Evolutionary conservation across 2,113 vertebrate species (phyloP).

Genomic region (Dasyurus viverrinus): DNA sequence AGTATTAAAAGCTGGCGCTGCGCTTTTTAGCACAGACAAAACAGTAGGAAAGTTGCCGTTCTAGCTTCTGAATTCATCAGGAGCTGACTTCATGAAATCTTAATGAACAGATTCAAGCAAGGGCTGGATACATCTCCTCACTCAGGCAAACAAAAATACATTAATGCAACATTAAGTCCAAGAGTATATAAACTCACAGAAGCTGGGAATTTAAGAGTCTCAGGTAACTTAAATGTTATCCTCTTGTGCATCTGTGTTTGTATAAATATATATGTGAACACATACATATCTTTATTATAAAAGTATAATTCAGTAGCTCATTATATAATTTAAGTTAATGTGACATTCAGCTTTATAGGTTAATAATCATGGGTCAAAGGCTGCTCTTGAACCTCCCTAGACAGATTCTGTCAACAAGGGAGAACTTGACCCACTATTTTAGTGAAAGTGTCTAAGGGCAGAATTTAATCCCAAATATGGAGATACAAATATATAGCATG

Average conservation of each 20-base stretch:
- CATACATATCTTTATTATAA: neutral
- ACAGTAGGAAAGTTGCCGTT: slow-evolving; percentile 72
- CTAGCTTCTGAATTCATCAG: slow-evolving; percentile 78
- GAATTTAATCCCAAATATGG: neutral
- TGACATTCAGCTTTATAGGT: slow-evolving; percentile 25
- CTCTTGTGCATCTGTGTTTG: neutral
- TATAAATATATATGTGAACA: neutral
- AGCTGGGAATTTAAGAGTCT: slow-evolving; percentile 48
- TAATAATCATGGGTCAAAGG: slow-evolving; percentile 49
- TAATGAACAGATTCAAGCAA: slow-evolving; percentile 73
- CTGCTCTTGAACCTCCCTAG: slow-evolving; percentile 29
- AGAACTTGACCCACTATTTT: slow-evolving; percentile 10
- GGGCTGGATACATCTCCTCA: slow-evolving; percentile 56
- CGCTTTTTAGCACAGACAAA: slow-evolving; percentile 75
- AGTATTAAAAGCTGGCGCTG: slow-evolving; percentile 75
- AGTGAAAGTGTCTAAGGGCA: slow-evolving; percentile 19
- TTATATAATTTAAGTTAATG: neutral
- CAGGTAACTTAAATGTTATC: slow-evolving; percentile 58
- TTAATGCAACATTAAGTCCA: slow-evolving; percentile 62
- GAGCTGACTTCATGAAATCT: slow-evolving; percentile 75
- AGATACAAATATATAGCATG: neutral
- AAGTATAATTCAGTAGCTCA: neutral
- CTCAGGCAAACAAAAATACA: slow-evolving; percentile 72
- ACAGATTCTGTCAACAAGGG: neutral
- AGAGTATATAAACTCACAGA: slow-evolving; percentile 61